A percentile compares a stretch with the other conserved stretches of the same genome.
phyloP scores from a whole-genome alignment of 2,797 vertebrate species.

The Peromyscus aztecus region DNA sequence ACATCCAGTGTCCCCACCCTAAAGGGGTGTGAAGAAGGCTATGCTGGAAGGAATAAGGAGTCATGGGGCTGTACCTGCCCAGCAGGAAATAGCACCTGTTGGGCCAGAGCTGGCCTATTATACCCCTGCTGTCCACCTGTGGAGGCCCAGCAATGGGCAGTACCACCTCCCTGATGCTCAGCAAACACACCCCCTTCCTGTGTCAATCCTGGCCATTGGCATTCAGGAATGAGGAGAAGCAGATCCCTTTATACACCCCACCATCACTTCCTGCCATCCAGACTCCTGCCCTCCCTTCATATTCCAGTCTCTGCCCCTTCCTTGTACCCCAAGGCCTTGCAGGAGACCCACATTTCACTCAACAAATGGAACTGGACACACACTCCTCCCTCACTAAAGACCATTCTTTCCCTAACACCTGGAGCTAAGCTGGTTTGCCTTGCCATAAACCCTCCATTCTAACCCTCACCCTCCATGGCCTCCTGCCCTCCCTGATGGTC shows the following conservation, averaged over 20 bases:
- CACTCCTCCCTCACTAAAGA: rapidly evolving
- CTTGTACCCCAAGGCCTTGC: background rate
- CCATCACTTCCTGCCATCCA: background rate
- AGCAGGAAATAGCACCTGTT: rapidly evolving
- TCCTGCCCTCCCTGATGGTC: background rate
- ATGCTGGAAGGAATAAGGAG: background rate
- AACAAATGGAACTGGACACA: background rate
- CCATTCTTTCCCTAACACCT: no score
- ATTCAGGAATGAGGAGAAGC: background rate
- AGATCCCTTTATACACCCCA: no score
- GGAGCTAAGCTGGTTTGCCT: background rate
- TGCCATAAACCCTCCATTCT: background rate
- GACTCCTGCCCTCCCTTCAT: background rate
- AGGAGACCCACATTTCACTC: background rate
- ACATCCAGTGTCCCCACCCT: background rate
- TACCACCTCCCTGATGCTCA: background rate
- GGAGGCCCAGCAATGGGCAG: background rate
- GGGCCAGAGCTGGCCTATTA: rapidly evolving
- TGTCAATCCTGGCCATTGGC: background rate
- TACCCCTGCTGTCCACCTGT: background rate
- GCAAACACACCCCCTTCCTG: rapidly evolving
- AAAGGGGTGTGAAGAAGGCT: background rate
- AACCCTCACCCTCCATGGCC: rapidly evolving
- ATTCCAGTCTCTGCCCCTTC: background rate
- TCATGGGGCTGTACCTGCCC: background rate